Conservation (phyloP, 2,113 vertebrate species). For the Cavia porcellus region DNA sequence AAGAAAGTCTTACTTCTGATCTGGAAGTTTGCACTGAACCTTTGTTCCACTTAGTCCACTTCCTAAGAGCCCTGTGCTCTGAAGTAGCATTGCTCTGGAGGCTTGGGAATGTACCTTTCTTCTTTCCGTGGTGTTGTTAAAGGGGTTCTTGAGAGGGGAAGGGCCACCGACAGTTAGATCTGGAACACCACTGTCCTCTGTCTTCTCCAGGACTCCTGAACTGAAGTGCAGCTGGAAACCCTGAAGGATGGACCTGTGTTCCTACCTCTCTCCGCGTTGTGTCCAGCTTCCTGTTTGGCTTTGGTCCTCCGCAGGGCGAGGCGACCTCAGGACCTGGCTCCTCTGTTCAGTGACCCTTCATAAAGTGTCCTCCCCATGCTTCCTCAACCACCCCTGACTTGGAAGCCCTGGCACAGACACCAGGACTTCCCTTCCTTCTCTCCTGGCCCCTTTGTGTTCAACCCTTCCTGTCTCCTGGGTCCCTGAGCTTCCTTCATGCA, state of each 20-base stretch:
- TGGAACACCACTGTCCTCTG: background rate
- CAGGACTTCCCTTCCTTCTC: rapidly evolving
- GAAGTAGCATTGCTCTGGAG: rapidly evolving
- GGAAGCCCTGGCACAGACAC: rapidly evolving
- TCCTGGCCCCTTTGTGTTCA: background rate
- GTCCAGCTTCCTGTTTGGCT: rapidly evolving
- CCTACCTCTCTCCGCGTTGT: rapidly evolving
- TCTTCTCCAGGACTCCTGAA: constrained; percentile 28
- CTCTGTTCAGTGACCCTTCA: background rate
- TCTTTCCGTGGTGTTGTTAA: rapidly evolving
- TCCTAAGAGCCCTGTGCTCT: background rate
- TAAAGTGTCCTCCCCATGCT: background rate
- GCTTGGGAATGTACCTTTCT: rapidly evolving
- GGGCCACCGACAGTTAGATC: background rate
- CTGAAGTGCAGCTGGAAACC: background rate
- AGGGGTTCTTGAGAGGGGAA: rapidly evolving
- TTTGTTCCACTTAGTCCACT: background rate
- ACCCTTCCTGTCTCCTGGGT: rapidly evolving
- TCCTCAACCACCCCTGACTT: background rate
- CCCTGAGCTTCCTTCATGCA: background rate
- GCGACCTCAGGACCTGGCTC: too few species aligned
- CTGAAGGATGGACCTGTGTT: background rate
- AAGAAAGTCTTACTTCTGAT: background rate
- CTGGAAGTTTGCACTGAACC: background rate
- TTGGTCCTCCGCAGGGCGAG: background rate